phyloP scores from a whole-genome alignment of 92 coral and sea anemone species.

The Phenganax subtilis region DNA sequence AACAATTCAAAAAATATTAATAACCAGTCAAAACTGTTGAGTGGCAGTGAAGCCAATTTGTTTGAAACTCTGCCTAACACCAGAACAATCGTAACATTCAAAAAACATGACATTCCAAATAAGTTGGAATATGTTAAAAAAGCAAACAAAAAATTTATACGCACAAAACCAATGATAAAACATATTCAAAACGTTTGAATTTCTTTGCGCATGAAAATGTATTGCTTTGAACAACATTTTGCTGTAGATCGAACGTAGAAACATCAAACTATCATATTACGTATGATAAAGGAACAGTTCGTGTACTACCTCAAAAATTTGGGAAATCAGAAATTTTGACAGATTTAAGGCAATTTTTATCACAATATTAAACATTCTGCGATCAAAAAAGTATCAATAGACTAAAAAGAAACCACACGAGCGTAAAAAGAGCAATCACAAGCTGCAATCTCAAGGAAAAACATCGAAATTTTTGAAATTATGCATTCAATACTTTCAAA shows the following conservation, averaged over 20 bases:
- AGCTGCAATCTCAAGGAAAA: background rate
- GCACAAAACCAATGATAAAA: background rate
- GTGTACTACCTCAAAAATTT: no score
- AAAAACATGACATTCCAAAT: background rate
- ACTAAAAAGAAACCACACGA: background rate
- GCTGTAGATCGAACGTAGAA: no score
- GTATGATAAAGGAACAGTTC: no score
- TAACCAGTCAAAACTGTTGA: background rate
- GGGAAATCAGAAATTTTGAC: no score
- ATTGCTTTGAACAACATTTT: no score
- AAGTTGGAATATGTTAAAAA: background rate
- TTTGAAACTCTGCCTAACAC: no score
- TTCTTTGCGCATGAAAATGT: no score
- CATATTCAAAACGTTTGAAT: no score
- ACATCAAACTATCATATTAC: no score
- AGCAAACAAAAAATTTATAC: background rate
- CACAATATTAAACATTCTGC: conserved; percentile 1
- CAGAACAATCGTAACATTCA: no score
- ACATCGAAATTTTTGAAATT: background rate
- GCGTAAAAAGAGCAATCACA: background rate
- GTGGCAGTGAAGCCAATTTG: no score
- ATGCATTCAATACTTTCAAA: conserved; percentile 11
- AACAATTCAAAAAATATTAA: conserved; percentile 1
- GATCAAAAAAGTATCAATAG: background rate
- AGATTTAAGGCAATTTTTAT: background rate